A percentile compares a stretch with the other conserved stretches of the same genome.
These are phyloP conservation scores for Lasioglossum morio DNA, from an alignment of 2,888 invertebrate species.

Conservation along the genomic window DNA sequence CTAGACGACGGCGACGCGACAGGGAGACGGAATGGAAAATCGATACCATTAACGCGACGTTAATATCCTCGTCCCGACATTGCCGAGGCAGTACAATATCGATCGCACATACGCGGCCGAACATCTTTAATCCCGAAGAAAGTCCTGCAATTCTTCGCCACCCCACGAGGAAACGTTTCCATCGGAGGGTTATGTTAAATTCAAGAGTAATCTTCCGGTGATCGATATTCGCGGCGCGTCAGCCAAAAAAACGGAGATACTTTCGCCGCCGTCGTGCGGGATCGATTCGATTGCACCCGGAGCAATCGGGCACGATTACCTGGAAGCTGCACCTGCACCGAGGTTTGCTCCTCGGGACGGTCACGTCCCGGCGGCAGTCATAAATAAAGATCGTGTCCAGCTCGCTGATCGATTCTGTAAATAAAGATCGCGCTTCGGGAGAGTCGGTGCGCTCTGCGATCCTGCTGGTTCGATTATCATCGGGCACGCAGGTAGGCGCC, in stretches of 20 bases:
- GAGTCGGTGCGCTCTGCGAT: slow-evolving; percentile 19
- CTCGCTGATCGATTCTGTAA: slow-evolving; percentile 69
- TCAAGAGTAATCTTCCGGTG: background rate
- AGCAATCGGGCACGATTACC: slow-evolving; percentile 34
- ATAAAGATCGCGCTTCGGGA: slow-evolving; percentile 63
- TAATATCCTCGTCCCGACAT: slow-evolving; percentile 31
- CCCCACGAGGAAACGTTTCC: background rate
- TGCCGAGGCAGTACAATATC: slow-evolving; percentile 1
- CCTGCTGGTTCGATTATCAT: slow-evolving; percentile 67
- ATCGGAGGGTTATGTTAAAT: slow-evolving; percentile 28
- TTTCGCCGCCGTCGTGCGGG: background rate
- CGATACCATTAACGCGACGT: slow-evolving; percentile 47
- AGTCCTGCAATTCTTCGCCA: background rate
- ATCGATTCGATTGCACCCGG: slow-evolving; percentile 9
- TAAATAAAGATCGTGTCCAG: slow-evolving; percentile 65
- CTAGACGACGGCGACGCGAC: background rate
- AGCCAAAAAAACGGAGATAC: background rate
- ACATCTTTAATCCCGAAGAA: slow-evolving; percentile 8
- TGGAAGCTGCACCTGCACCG: slow-evolving; percentile 45
- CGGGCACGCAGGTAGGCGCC: slow-evolving; percentile 62
- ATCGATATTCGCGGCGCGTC: slow-evolving; percentile 19
- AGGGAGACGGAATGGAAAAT: slow-evolving; percentile 26
- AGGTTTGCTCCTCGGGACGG: background rate
- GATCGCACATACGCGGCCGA: background rate
- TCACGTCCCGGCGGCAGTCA: slow-evolving; percentile 46